These are phyloP conservation scores for Vanessa tameamea DNA, from an alignment of 1,140 invertebrate genomes.

Conservation along the genomic window DNA sequence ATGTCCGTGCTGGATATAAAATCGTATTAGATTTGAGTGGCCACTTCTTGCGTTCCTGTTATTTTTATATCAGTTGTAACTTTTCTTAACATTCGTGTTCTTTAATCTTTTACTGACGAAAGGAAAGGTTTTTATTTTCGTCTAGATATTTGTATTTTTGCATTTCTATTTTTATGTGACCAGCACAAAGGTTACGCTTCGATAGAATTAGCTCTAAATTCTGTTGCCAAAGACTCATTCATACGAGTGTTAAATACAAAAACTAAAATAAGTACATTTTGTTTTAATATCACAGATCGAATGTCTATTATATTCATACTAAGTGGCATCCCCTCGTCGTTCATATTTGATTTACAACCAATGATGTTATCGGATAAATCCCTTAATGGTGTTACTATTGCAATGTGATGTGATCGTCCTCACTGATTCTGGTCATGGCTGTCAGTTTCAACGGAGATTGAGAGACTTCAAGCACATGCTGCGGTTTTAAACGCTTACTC, in stretches of 20 bases:
- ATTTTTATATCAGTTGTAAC: constrained; percentile 5
- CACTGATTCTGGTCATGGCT: too few relatives aligned
- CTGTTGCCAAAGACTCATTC: too few relatives aligned
- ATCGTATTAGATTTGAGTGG: constrained; percentile 56
- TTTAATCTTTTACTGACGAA: too few relatives aligned
- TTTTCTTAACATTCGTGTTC: neutral
- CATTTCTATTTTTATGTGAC: too few relatives aligned
- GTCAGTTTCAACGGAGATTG: too few relatives aligned
- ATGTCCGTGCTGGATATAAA: constrained; percentile 59
- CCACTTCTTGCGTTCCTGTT: neutral
- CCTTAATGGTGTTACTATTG: constrained; percentile 3
- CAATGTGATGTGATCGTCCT: neutral
- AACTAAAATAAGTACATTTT: neutral
- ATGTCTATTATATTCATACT: neutral
- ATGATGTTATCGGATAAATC: constrained; percentile 20
- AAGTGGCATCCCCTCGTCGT: constrained; percentile 19
- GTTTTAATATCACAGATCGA: constrained; percentile 2
- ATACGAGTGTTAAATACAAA: neutral
- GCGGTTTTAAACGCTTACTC: too few relatives aligned
- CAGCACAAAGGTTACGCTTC: too few relatives aligned
- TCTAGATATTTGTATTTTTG: too few relatives aligned
- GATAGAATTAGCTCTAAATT: too few relatives aligned
- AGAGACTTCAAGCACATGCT: too few relatives aligned
- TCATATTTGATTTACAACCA: constrained; percentile 39
- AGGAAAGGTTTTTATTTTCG: too few relatives aligned